phyloP scores from a whole-genome alignment of 64 coral and sea anemone genomes.

The Pachyseris speciosa region DNA sequence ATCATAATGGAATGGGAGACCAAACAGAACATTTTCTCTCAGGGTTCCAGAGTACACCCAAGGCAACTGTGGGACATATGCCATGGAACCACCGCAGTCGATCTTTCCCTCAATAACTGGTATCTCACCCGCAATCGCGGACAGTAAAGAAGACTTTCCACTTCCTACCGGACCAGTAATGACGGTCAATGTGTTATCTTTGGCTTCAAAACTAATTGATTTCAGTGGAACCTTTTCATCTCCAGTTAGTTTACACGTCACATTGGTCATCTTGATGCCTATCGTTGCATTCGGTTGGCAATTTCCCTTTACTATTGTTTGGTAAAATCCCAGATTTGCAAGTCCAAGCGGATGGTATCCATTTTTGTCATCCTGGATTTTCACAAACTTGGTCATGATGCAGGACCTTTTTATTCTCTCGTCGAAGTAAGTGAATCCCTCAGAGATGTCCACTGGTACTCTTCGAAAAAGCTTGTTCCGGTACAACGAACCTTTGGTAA shows the following conservation, averaged over 20 bases:
- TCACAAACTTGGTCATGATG: background rate
- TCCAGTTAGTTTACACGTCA: conserved; percentile 15
- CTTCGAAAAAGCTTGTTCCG: background rate
- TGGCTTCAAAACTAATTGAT: conserved; percentile 38
- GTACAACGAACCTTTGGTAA: background rate
- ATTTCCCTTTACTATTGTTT: background rate
- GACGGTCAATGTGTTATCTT: conserved; percentile 13
- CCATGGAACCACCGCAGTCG: background rate
- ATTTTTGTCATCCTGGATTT: conserved; percentile 1
- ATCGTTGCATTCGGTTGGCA: background rate
- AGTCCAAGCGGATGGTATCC: background rate
- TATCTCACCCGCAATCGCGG: conserved; percentile 63
- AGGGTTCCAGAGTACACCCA: conserved; percentile 77
- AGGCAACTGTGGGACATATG: conserved; percentile 68
- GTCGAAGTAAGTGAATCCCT: background rate
- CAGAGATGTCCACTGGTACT: background rate
- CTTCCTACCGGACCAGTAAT: conserved; percentile 68
- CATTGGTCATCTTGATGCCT: conserved; percentile 1
- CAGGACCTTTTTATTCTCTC: conserved; percentile 2
- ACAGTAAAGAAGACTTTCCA: conserved; percentile 67
- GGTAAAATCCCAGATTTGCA: background rate
- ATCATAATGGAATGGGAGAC: conserved; percentile 21
- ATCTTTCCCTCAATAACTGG: conserved; percentile 40
- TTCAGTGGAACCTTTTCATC: background rate
- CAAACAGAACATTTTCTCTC: conserved; percentile 56